Evolutionary conservation across 2,797 vertebrate species (phyloP).

Genomic region (Syngnathus rostellatus): DNA sequence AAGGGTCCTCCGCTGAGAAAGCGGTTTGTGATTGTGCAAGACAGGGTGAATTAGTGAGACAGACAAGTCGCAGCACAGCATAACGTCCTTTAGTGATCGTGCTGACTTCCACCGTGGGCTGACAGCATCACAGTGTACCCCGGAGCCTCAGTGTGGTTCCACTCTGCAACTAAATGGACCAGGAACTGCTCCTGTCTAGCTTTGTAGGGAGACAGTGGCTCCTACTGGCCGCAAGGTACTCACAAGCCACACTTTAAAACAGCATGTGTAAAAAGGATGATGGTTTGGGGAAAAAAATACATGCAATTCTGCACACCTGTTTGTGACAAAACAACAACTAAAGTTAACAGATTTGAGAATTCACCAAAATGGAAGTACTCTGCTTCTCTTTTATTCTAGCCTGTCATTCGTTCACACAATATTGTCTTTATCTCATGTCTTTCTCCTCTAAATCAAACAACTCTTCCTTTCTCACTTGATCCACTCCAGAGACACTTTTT

Average conservation of each 20-base stretch:
- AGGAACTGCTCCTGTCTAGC: neutral
- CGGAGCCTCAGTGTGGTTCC: neutral
- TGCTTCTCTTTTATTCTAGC: slow-evolving; percentile 19
- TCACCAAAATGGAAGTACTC: slow-evolving; percentile 23
- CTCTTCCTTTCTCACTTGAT: slow-evolving; percentile 38
- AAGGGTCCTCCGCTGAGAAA: slow-evolving; percentile 22
- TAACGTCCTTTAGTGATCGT: slow-evolving; percentile 24
- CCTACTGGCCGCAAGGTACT: neutral
- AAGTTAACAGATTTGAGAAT: slow-evolving; percentile 14
- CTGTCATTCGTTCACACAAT: slow-evolving; percentile 19
- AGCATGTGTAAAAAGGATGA: neutral
- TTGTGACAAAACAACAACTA: slow-evolving; percentile 17
- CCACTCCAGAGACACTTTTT: slow-evolving; percentile 26
- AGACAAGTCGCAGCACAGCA: slow-evolving; percentile 26
- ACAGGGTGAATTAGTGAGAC: slow-evolving; percentile 28
- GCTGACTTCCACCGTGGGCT: slow-evolving; percentile 25
- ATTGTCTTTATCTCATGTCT: slow-evolving; percentile 15
- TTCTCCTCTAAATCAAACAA: slow-evolving; percentile 28
- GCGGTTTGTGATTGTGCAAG: neutral
- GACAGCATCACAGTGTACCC: slow-evolving; percentile 20
- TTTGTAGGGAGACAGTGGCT: neutral
- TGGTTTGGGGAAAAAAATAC: slow-evolving; percentile 2
- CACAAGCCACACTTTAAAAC: neutral
- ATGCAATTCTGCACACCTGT: slow-evolving; percentile 10
- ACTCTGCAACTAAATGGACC: neutral